Evolutionary conservation across 2,888 invertebrate genomes (phyloP).

Genomic region (Meghimatium bilineatum): DNA sequence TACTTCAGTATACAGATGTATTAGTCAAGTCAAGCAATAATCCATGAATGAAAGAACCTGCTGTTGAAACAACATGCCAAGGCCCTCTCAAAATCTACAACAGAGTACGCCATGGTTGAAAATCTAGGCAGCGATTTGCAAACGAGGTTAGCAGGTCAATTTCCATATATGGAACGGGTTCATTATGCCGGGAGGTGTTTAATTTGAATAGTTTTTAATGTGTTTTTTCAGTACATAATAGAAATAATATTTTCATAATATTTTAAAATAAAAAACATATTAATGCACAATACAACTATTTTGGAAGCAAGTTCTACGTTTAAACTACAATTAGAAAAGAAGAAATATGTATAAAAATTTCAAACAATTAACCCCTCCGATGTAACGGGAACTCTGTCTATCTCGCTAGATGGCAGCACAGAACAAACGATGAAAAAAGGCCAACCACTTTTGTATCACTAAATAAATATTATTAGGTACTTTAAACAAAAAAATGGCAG

Average conservation of each 20-base stretch:
- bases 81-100: background rate
- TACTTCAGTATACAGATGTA: background rate
- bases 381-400: background rate
- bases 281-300: background rate
- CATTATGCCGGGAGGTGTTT: conserved; percentile 1
- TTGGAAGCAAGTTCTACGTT: too few relatives aligned
- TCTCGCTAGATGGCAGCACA: conserved; percentile 12
- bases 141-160: conserved; percentile 51
- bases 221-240: background rate
- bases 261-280: background rate
- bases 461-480: too few relatives aligned
- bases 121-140: conserved; percentile 51
- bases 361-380: background rate
- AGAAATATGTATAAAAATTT: background rate
- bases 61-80: conserved; percentile 16
- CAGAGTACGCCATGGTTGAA: conserved; percentile 47
- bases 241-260: background rate
- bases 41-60: conserved; percentile 31
- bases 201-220: background rate
- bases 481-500: too few relatives aligned
- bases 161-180: conserved; percentile 50
- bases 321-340: background rate
- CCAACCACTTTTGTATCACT: too few relatives aligned
- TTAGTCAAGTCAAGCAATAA: background rate
- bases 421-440: conserved; percentile 1